Base-by-base conservation (phyloP, 2,113 vertebrate genomes). In the Lepisosteus osseus region DNA sequence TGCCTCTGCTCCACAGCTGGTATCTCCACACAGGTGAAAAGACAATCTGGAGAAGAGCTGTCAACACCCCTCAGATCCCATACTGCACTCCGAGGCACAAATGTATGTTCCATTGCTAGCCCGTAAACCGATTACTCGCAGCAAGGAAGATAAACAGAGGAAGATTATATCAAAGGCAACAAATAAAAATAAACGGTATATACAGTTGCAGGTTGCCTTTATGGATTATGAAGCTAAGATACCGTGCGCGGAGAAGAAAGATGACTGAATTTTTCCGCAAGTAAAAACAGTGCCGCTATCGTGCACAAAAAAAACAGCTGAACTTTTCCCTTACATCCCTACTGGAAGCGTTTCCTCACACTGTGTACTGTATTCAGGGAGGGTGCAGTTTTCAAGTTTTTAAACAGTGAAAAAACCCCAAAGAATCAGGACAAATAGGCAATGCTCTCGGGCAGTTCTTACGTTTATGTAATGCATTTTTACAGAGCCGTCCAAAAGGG, bases 1-100 rank as follows among this genome's bases (percentile, higher is more conserved):
- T 67, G 61, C 68, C 80, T 85, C 78, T 73, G 79, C 65, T 78
- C 78, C 76, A 78, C 64, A 76, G 76, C 69, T 76, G 75, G 74
- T 69, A 42, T 15, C 42, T 13, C 41, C 78, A 76, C 71, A 72
- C 71, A 67, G 77, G 74, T 82, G 63, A 83, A 70, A 76, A 83
- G 79, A 72, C 14, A 70, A 65, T 67, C 61, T 29, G 65, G 54
- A 68, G 0, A 47, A 67, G 68, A 72, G 70, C 71, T 78, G 75
- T 74, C 45, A 77, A 40, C 47, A 73, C 65, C 51, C 65, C 14
- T 65, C 61, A 74, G 68, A 77, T 75, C 14, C 68, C 15, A 68
- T 57, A 47, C 44, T 14, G 54, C 59, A 6, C 15, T 77, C 40
- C 54, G 42, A 62, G 47, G 67, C 65, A 59, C 17, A 41, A 54